Base-by-base conservation (phyloP, 23 tunicate species). In the Pegea sp. region DNA sequence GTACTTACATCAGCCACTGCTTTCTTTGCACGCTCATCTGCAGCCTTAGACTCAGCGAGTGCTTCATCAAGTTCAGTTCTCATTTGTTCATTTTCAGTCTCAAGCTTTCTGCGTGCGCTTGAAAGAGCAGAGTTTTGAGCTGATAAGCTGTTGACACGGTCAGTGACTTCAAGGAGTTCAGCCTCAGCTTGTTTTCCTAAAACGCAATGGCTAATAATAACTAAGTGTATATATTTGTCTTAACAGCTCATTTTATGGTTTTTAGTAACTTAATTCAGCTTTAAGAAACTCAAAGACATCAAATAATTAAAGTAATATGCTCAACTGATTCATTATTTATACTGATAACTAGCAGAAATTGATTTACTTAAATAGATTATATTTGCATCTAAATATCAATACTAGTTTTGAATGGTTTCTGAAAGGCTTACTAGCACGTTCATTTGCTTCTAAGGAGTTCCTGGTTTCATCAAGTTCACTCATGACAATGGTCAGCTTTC, bases 11-110 rank as follows among this genome's bases (percentile, higher is more conserved):
- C 95, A 19, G 60, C 33, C n/a, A 79, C 59, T 3, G 99, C 99
- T 51, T 91, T 91, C 75, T 91, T 91, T 22, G 99, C 86, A 42
- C 91, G 58, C 44, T 91, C 99, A 34, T 71, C 86, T 4, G 99
- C 77, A 31, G 60, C 60, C 59, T 70, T 74, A 4, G 76, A 72
- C 20, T 73, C 84, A 24, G 84, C 30, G 54, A 81, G 31, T 30
- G 99, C 92, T 57, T 91, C 99, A 28, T 91, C 99, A 22, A 91
- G 64, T 53, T 91, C 99, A 8, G 62, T 64, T 11, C 81, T 55
- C 28, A 91, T 73, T 26, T 72, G 84, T 19, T 91, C 93, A 66
- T 78, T 69, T 30, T 91, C 99, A 16, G 81, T 78, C 50, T 91
- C 99, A 56, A 74, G 62, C 78, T 91, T 91, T 24, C 93, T 56